These are phyloP conservation scores for Plagodis dolabraria DNA, from an alignment of 2,888 invertebrate genomes.

Conservation along the genomic window DNA sequence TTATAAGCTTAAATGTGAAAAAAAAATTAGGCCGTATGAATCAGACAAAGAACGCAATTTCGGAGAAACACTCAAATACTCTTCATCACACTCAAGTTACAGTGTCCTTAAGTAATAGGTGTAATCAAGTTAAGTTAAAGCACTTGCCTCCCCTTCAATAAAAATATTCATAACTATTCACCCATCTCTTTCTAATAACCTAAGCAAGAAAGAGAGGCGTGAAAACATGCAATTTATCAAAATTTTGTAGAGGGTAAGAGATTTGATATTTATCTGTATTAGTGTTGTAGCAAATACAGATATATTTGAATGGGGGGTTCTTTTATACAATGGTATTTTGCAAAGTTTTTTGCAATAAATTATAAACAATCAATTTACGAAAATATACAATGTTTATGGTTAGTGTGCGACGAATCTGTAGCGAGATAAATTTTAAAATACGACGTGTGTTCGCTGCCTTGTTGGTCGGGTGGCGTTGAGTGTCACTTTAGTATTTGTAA, in stretches of 20 bases:
- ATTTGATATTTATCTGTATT: conserved; percentile 16
- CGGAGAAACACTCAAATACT: too few relatives aligned
- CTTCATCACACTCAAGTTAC: neutral
- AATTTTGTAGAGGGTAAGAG: conserved; percentile 7
- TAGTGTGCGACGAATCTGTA: neutral
- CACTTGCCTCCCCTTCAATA: conserved; percentile 14
- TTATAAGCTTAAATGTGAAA: too few relatives aligned
- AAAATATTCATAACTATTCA: conserved; percentile 11
- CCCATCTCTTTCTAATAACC: neutral
- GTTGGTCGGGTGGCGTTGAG: too few relatives aligned
- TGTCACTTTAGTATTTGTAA: too few relatives aligned
- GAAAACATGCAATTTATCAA: conserved; percentile 5
- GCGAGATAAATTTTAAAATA: neutral
- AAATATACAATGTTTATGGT: neutral
- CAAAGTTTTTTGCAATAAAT: conserved; percentile 6
- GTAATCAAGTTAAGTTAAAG: conserved; percentile 16
- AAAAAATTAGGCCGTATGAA: too few relatives aligned
- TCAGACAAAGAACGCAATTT: too few relatives aligned
- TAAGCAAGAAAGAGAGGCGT: neutral
- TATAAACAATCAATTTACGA: neutral
- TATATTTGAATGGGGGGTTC: conserved; percentile 5
- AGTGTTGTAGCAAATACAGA: conserved; percentile 10
- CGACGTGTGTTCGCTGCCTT: too few relatives aligned
- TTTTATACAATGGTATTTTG: conserved; percentile 8
- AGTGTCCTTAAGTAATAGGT: conserved; percentile 33